Conservation (phyloP, 2,797 vertebrate species). For the Monodelphis domestica region DNA sequence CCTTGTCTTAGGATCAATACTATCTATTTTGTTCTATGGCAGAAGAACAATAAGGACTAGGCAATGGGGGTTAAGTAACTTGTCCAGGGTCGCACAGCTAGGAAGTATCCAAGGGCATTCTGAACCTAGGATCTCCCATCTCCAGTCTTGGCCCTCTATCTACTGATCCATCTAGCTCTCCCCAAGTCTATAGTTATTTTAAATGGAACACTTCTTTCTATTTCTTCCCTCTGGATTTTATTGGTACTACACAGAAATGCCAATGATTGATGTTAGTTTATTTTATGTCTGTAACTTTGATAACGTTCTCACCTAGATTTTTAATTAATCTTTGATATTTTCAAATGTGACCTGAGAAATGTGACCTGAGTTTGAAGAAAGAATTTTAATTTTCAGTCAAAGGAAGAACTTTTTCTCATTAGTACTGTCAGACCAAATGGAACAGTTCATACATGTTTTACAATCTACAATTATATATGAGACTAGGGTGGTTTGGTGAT, state of each 20-base stretch:
- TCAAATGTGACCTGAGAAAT: neutral
- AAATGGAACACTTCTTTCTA: neutral
- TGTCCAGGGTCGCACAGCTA: too few relatives aligned
- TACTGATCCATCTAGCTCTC: too few relatives aligned
- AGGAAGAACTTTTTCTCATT: neutral
- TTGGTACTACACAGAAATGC: neutral
- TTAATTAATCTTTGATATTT: neutral
- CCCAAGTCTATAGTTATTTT: neutral
- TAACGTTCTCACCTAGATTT: neutral
- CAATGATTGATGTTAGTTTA: neutral
- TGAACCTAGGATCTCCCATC: too few relatives aligned
- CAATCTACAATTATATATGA: conserved; percentile 16
- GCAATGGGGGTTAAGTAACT: too few relatives aligned
- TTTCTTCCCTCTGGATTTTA: neutral
- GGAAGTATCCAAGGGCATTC: too few relatives aligned
- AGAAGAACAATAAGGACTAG: too few relatives aligned
- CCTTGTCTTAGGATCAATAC: too few relatives aligned
- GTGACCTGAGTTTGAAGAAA: neutral
- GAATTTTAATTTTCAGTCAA: neutral
- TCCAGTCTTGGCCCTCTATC: too few relatives aligned
- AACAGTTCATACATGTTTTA: conserved; percentile 14
- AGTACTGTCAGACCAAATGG: neutral
- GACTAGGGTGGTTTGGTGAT: neutral
- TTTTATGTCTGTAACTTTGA: neutral
- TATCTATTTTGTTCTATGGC: too few relatives aligned